Evolutionary conservation across 2,797 vertebrate genomes (phyloP).

Genomic region (Enteromius radiatus): DNA sequence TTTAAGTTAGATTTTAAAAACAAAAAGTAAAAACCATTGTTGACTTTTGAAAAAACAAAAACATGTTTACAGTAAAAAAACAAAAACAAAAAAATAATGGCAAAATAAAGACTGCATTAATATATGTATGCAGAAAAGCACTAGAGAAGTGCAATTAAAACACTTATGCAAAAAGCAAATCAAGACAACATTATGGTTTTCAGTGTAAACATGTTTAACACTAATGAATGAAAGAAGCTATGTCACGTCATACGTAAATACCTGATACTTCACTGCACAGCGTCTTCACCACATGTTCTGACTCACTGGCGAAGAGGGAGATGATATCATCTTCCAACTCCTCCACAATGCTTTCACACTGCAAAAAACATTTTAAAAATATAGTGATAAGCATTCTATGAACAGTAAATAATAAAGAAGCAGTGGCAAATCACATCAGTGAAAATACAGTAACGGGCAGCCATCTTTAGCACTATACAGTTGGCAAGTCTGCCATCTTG

Average conservation of each 20-base stretch:
- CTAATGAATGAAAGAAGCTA: background rate
- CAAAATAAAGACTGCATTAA: background rate
- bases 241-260: slow-evolving; percentile 66
- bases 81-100: background rate
- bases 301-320: slow-evolving; percentile 80
- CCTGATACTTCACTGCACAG: slow-evolving; percentile 89
- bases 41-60: no score
- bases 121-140: background rate
- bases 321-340: slow-evolving; percentile 89
- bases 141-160: no score
- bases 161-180: background rate
- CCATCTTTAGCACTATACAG: slow-evolving; percentile 53
- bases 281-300: slow-evolving; percentile 77
- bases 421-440: background rate
- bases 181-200: background rate
- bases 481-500: slow-evolving; percentile 55
- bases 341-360: slow-evolving; percentile 88
- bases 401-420: background rate
- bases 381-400: background rate
- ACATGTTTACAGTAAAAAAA: background rate
- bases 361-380: slow-evolving; percentile 62
- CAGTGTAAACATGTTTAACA: background rate
- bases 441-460: slow-evolving; percentile 36
- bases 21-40: background rate
- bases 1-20: background rate